These are phyloP conservation scores for Rhamphomyia laevipes DNA, from an alignment of 2,888 invertebrate genomes.

Conservation along the genomic window DNA sequence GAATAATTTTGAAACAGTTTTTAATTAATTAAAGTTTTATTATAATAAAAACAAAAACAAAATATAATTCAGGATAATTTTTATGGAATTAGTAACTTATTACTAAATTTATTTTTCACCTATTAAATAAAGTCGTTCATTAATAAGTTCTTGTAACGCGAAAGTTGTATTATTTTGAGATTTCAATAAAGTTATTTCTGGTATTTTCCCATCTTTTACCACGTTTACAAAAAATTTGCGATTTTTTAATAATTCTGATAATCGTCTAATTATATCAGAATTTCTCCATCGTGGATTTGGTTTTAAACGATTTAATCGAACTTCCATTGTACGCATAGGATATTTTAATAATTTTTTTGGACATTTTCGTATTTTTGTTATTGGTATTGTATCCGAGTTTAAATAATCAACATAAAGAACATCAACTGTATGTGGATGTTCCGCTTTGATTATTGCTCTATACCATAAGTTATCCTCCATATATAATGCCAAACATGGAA, in stretches of 20 bases:
- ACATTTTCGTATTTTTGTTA: slow-evolving; percentile 40
- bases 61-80: too few relatives aligned
- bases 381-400: slow-evolving; percentile 45
- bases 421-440: slow-evolving; percentile 39
- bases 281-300: slow-evolving; percentile 32
- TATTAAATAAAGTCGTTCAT: background rate
- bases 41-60: too few relatives aligned
- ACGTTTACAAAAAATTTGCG: slow-evolving; percentile 21
- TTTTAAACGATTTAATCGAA: slow-evolving; percentile 36
- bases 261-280: slow-evolving; percentile 29
- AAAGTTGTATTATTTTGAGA: slow-evolving; percentile 5
- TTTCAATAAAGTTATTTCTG: slow-evolving; percentile 8
- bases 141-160: slow-evolving; percentile 5
- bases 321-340: slow-evolving; percentile 43
- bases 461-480: slow-evolving; percentile 57
- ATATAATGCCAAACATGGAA: slow-evolving; percentile 50
- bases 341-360: slow-evolving; percentile 40
- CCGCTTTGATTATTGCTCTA: slow-evolving; percentile 49
- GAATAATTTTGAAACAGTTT: background rate
- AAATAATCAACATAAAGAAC: slow-evolving; percentile 68
- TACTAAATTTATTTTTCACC: too few relatives aligned
- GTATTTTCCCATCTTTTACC: slow-evolving; percentile 7
- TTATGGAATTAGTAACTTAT: too few relatives aligned
- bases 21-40: too few relatives aligned
- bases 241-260: slow-evolving; percentile 16